Base-by-base conservation (phyloP, 2,797 vertebrate genomes). In the Melanogrammus aeglefinus region DNA sequence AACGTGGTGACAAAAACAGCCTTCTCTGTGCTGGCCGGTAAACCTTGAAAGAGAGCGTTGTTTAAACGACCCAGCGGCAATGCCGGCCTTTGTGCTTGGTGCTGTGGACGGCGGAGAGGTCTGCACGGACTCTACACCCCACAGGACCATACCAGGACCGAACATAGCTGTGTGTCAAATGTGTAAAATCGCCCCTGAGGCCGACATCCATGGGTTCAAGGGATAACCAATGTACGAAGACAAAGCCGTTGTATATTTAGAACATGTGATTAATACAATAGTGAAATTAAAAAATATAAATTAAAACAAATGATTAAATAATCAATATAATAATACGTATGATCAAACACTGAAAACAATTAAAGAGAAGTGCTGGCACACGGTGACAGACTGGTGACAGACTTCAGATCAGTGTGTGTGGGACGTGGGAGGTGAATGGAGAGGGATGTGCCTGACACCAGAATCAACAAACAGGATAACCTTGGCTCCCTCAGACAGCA, bases 361-460 rank as follows among this genome's bases (percentile, higher is more conserved):
- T 1, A 35, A 41, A 73, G 27, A 73, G 71, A 72, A 31, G 29
- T 24, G 44, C n/a, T 41, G n/a, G n/a, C n/a, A n/a, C n/a, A n/a
- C n/a, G n/a, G n/a, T n/a, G n/a, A n/a, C n/a, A n/a, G n/a, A n/a
- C n/a, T n/a, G n/a, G n/a, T n/a, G 4, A 51, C 47, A 57, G 76
- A 69, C 69, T 80, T 74, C 74, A 85, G 83, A 85, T 27, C 75
- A 85, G 72, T 82, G 72, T 33, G 73, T 78, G 85, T 86, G 87
- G 73, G 75, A 77, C 74, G 86, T 83, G 87, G 87, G 86, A 88
- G 85, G 82, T 79, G 79, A 81, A 81, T 16, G 82, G 82, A 86
- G 90, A 91, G 74, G 85, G 84, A 85, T 83, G 89, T 90, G 89
- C 87, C 86, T 91, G 91, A 93, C 90, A 93, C 88, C 47, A 77